Conservation (phyloP, 2,113 vertebrate species). For the Plotosus lineatus region DNA sequence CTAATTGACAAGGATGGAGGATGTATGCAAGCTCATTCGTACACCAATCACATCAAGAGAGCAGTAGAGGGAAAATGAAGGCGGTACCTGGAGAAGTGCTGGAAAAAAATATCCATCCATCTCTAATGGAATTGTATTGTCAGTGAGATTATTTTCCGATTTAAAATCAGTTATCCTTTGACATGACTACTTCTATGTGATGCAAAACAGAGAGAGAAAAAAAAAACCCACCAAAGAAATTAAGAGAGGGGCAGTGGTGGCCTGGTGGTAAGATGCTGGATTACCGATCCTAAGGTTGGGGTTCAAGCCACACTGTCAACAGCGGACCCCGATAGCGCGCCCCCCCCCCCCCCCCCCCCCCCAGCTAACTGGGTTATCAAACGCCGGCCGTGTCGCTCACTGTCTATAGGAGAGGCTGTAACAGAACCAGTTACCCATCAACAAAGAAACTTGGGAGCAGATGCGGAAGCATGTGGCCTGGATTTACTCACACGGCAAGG, state of each 20-base stretch:
- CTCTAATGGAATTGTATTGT: constrained; percentile 51
- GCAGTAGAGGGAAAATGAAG: not conserved
- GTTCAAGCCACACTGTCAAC: too few species aligned
- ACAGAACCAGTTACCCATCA: constrained; percentile 86
- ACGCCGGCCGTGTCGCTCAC: too few species aligned
- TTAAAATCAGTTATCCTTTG: constrained; percentile 54
- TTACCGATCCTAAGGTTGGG: too few species aligned
- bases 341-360: too few species aligned
- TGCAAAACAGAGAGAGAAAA: constrained; percentile 14
- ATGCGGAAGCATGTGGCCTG: constrained; percentile 94
- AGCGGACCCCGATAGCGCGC: too few species aligned
- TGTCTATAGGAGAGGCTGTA: too few species aligned
- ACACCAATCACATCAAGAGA: constrained; percentile 33
- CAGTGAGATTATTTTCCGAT: constrained; percentile 24
- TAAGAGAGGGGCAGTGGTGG: not conserved
- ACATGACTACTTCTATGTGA: constrained; percentile 48
- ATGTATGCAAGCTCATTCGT: constrained; percentile 8
- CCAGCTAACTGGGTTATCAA: too few species aligned
- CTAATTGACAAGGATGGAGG: not conserved
- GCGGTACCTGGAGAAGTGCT: constrained; percentile 13
- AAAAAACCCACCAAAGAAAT: too few species aligned
- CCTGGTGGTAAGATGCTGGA: too few species aligned
- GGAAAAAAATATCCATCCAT: constrained; percentile 28
- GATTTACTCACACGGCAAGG: constrained; percentile 86
- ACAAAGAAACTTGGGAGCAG: constrained; percentile 93